Base-by-base conservation (phyloP, 2,888 invertebrate genomes). In the Dynastes hyllus region DNA sequence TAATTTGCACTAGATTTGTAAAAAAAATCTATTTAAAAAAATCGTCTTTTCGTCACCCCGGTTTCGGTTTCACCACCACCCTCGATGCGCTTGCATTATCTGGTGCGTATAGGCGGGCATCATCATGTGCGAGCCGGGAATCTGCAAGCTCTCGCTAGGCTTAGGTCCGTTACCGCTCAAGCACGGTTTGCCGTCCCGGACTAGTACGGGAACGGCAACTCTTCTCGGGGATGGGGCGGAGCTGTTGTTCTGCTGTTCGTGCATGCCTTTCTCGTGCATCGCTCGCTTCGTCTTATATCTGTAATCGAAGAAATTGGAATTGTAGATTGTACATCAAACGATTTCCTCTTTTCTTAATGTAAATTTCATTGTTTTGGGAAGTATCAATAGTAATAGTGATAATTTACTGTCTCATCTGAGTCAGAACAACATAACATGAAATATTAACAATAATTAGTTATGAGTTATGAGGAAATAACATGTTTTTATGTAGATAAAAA, bases 271-370 rank as follows among this genome's bases (percentile, higher is more conserved):
- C 89, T 99, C 99, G 86, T 97, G 97, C 79, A 97, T 95, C 0
- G 98, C 97, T n/a, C 99, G 92, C 90, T 99, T 99, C 86, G 98
- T 98, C 92, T 99, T 99, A 91, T 99, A 99, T 87, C 92, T 90
- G 86, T 2, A 87, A 83, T 37, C 45, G 3, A 66, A 37, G n/a
- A 66, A 40, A 66, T 37, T 32, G 37, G n/a, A 45, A 45, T 45
- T 45, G 8, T 45, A 5, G 32, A 11, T 13, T 66, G 37, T 37
- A 37, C 45, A 45, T 11, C 11, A 1, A 45, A 45, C 8, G 2
- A 11, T 11, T 45, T 45, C 45, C 45, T 45, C 8, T 45, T 8
- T 29, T 63, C 29, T 29, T 32, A 29, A 63, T 63, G 8, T 45
- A 45, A 45, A 45, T 1, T 2, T 45, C 45, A 45, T 45, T 45